A percentile compares a stretch with the other conserved stretches of the same genome.
phyloP scores from a whole-genome alignment of 2,888 invertebrate genomes.

The Cynaeus angustus region DNA sequence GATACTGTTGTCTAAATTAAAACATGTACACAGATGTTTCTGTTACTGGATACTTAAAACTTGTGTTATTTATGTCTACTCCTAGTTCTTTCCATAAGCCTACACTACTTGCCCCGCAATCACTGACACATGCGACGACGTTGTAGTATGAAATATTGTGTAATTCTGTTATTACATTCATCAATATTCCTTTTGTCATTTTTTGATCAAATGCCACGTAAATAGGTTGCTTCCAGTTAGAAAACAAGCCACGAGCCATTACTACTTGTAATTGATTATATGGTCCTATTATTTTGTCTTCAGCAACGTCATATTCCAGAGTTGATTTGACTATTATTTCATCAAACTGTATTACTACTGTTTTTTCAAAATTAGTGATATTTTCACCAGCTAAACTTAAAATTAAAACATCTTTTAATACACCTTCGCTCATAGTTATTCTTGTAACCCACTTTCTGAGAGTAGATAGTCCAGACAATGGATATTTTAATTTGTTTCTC shows the following conservation, averaged over 20 bases:
- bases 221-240: constrained; percentile 57
- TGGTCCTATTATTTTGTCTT: constrained; percentile 45
- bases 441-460: constrained; percentile 49
- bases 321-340: constrained; percentile 48
- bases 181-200: constrained; percentile 51
- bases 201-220: constrained; percentile 52
- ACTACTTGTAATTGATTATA: constrained; percentile 49
- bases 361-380: constrained; percentile 43
- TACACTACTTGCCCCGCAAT: constrained; percentile 55
- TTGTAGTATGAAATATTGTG: constrained; percentile 48
- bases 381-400: constrained; percentile 47
- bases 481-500: constrained; percentile 31
- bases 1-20: too few relatives aligned
- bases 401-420: constrained; percentile 42
- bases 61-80: constrained; percentile 41
- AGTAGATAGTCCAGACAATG: constrained; percentile 45
- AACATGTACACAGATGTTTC: constrained; percentile 50
- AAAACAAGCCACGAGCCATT: constrained; percentile 52
- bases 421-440: constrained; percentile 43
- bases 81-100: constrained; percentile 53
- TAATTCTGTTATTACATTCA: constrained; percentile 43
- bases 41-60: constrained; percentile 49
- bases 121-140: constrained; percentile 56
- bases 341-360: constrained; percentile 44
- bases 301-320: constrained; percentile 39